Conservation (phyloP, 2,113 vertebrate species). For the Epinephelus moara region DNA sequence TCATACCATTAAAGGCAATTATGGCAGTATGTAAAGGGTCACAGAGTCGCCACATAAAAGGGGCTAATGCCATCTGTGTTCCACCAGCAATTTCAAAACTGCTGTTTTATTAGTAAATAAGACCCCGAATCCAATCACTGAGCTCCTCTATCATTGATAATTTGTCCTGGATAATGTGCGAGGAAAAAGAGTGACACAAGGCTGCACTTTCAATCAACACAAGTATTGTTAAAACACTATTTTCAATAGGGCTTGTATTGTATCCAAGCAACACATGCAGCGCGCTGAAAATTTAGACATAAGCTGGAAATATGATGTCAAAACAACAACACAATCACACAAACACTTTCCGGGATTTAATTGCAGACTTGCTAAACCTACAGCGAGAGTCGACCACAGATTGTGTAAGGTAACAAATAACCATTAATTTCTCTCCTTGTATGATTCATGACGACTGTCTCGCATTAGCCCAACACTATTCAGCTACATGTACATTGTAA, state of each 20-base stretch:
- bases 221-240: constrained; percentile 8
- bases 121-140: constrained; percentile 53
- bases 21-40: constrained; percentile 53
- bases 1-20: constrained; percentile 65
- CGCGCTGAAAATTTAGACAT: neutral
- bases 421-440: constrained; percentile 41
- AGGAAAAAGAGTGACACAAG: constrained; percentile 10
- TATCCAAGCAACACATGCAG: neutral
- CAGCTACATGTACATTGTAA: constrained; percentile 82
- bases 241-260: constrained; percentile 17
- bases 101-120: constrained; percentile 52
- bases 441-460: constrained; percentile 79
- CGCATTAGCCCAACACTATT: constrained; percentile 77
- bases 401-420: constrained; percentile 27
- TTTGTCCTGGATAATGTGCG: constrained; percentile 41
- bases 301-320: neutral
- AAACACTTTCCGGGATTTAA: neutral
- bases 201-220: constrained; percentile 34
- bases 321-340: constrained; percentile 8
- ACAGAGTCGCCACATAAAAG: constrained; percentile 30
- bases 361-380: constrained; percentile 16
- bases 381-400: neutral
- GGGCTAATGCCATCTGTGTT: constrained; percentile 33
- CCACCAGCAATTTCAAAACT: constrained; percentile 38
- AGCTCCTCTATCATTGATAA: constrained; percentile 45